These are phyloP conservation scores for Mus spretus DNA, from an alignment of 2,797 vertebrate genomes.

Conservation along the genomic window DNA sequence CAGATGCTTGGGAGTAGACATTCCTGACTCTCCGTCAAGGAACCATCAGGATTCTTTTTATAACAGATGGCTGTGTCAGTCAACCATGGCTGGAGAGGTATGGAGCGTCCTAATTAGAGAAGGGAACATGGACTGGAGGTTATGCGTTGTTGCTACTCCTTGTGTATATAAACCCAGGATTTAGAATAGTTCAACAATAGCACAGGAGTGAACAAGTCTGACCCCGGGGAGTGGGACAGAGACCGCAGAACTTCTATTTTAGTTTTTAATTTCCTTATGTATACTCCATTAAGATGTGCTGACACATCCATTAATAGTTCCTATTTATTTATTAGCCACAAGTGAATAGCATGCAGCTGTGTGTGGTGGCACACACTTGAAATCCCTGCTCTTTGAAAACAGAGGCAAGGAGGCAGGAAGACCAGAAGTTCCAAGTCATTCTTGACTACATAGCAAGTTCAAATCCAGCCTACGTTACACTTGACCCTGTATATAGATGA, in stretches of 20 bases:
- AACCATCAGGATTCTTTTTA: slow-evolving; percentile 65
- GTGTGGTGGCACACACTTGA: background rate
- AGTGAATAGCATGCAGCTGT: background rate
- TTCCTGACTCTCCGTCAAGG: slow-evolving; percentile 76
- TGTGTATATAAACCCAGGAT: background rate
- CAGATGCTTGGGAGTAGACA: slow-evolving; percentile 50
- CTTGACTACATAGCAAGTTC: background rate
- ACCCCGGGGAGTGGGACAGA: fast-evolving
- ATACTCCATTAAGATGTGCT: background rate
- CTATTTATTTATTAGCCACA: background rate
- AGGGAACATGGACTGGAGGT: background rate
- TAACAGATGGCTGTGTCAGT: background rate
- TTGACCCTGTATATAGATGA: background rate
- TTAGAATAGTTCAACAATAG: background rate
- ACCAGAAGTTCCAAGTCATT: background rate
- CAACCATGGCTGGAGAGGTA: background rate
- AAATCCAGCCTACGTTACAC: background rate
- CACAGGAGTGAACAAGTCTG: background rate
- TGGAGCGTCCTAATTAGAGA: background rate
- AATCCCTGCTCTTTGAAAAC: background rate
- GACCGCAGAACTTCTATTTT: background rate
- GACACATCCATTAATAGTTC: background rate
- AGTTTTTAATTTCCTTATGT: background rate
- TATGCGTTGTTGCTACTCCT: fast-evolving
- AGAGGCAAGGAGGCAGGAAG: background rate